Evolutionary conservation across 2,113 vertebrate species (phyloP).

Genomic region (Trematomus loennbergii): DNA sequence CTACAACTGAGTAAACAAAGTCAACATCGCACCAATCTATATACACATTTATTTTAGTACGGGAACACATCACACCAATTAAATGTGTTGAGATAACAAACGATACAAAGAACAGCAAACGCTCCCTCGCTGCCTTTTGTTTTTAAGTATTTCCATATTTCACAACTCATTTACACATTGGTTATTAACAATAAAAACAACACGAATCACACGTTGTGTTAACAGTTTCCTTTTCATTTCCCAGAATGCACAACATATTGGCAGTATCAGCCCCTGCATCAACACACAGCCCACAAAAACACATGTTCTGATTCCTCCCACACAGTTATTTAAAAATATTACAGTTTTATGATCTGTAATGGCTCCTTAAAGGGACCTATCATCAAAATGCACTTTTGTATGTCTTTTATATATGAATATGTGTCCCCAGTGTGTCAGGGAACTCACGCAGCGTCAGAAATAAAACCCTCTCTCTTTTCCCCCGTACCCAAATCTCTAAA

Average conservation of each 20-base stretch:
- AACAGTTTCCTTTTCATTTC: neutral
- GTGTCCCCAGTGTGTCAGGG: too few species aligned
- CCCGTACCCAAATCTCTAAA: too few species aligned
- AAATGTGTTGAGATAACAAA: neutral
- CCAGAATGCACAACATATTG: neutral
- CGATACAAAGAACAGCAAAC: neutral
- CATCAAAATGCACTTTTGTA: too few species aligned
- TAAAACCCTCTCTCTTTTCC: too few species aligned
- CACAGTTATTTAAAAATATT: neutral
- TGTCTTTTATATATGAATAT: too few species aligned
- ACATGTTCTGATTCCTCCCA: neutral
- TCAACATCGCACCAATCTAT: neutral
- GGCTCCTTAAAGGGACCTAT: too few species aligned
- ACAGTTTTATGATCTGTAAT: neutral
- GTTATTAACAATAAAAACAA: neutral
- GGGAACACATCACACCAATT: neutral
- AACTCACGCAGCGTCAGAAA: too few species aligned
- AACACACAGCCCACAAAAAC: neutral
- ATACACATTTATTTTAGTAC: neutral
- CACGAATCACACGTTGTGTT: neutral
- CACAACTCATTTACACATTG: neutral
- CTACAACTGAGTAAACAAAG: neutral
- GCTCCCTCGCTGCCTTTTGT: neutral
- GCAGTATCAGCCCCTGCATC: neutral
- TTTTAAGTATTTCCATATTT: neutral